A percentile compares a stretch with the other conserved stretches of the same genome.
Evolutionary conservation across 2,113 vertebrate genomes (phyloP).

Genomic region (Engraulis encrasicolus): DNA sequence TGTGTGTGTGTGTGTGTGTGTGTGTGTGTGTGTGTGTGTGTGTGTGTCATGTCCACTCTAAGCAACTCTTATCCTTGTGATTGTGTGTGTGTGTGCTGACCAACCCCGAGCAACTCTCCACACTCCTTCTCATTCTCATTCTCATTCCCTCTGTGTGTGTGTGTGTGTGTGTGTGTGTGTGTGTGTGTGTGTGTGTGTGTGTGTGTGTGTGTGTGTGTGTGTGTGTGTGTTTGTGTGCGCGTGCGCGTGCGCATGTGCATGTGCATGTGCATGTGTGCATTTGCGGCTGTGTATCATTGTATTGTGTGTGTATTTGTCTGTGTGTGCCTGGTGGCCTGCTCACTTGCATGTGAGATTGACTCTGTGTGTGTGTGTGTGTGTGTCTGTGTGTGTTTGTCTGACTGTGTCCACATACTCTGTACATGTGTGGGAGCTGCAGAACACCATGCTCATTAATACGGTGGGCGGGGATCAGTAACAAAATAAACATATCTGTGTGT

Average conservation of each 20-base stretch:
- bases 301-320: no score
- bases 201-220: neutral
- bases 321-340: no score
- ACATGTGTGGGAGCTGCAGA: neutral
- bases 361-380: neutral
- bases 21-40: slow-evolving; percentile 29
- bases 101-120: no score
- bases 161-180: neutral
- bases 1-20: neutral
- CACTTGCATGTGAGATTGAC: no score
- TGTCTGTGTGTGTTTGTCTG: neutral
- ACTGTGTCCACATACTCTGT: neutral
- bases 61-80: no score
- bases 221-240: neutral
- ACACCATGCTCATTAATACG: neutral
- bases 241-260: neutral
- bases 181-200: slow-evolving; percentile 21
- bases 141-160: neutral
- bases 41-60: no score
- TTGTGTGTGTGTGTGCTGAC: no score
- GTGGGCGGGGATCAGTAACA: neutral
- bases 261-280: neutral
- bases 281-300: slow-evolving; percentile 29
- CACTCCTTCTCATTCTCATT: no score
- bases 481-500: neutral